Conservation (phyloP, 2,888 invertebrate species). For the Dendrolimus pini region DNA sequence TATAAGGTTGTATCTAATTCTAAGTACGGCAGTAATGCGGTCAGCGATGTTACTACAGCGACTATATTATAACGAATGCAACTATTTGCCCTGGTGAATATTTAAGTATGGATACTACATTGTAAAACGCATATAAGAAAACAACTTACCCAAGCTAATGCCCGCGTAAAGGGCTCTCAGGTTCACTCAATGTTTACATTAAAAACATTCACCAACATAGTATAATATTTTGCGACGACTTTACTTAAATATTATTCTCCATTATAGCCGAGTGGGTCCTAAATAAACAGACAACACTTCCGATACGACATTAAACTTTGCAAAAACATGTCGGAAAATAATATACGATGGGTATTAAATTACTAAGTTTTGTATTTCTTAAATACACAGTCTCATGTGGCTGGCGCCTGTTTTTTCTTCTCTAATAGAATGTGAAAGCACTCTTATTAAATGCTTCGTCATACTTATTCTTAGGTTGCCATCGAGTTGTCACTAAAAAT, state of each 20-base stretch:
- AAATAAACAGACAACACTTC: slow-evolving; percentile 61
- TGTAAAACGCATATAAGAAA: background rate
- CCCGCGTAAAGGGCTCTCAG: slow-evolving; percentile 27
- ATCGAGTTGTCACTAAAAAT: slow-evolving; percentile 4
- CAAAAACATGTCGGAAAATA: slow-evolving; percentile 45
- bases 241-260: slow-evolving; percentile 59
- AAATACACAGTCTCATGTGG: slow-evolving; percentile 32
- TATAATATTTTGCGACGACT: slow-evolving; percentile 40
- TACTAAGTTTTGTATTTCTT: slow-evolving; percentile 36
- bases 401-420: slow-evolving; percentile 56
- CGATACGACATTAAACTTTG: slow-evolving; percentile 58
- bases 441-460: slow-evolving; percentile 22
- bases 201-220: slow-evolving; percentile 36
- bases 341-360: slow-evolving; percentile 46
- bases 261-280: slow-evolving; percentile 47
- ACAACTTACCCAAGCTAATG: slow-evolving; percentile 18
- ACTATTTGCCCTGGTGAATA: background rate
- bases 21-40: too few species aligned
- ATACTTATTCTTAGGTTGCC: slow-evolving; percentile 9
- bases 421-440: slow-evolving; percentile 23
- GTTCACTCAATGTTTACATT: slow-evolving; percentile 36
- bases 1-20: too few species aligned
- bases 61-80: background rate
- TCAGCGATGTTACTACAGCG: too few species aligned
- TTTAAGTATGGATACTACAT: background rate